A percentile compares a stretch with the other conserved stretches of the same genome.
Conservation (phyloP, 2,797 vertebrate species). For the Chloroceryle inda region DNA sequence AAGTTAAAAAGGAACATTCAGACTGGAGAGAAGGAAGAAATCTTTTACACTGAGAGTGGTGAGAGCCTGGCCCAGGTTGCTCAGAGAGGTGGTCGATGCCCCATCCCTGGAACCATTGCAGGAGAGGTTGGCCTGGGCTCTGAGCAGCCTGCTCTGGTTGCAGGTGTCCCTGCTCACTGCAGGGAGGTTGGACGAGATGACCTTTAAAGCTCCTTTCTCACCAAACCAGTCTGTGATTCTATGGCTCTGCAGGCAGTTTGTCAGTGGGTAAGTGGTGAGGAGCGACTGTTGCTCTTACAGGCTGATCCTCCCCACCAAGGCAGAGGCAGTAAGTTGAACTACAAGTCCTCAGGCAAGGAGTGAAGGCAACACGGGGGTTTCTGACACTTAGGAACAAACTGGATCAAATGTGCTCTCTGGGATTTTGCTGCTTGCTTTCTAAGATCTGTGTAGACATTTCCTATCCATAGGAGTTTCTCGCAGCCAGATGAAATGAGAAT, state of each 20-base stretch:
- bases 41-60: not conserved
- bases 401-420: not conserved
- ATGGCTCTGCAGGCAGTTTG: not conserved
- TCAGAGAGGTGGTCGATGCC: not conserved
- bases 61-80: not conserved
- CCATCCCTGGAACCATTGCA: not conserved
- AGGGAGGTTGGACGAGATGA: no score
- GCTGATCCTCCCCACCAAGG: not conserved
- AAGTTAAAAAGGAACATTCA: not conserved
- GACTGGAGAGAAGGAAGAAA: not conserved
- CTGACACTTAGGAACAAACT: not conserved
- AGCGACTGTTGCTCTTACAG: accelerated
- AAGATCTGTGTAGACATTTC: not conserved
- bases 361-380: not conserved
- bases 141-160: no score
- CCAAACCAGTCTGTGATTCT: no score
- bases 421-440: not conserved
- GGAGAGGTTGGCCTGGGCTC: no score
- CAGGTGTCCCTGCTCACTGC: no score
- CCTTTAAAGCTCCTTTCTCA: no score
- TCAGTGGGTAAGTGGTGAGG: not conserved
- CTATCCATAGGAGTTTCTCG: not conserved
- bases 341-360: not conserved
- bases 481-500: not conserved
- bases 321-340: not conserved